These are phyloP conservation scores for Lasaia peninsularis DNA, from an alignment of 1,140 invertebrate genomes.

Conservation along the genomic window DNA sequence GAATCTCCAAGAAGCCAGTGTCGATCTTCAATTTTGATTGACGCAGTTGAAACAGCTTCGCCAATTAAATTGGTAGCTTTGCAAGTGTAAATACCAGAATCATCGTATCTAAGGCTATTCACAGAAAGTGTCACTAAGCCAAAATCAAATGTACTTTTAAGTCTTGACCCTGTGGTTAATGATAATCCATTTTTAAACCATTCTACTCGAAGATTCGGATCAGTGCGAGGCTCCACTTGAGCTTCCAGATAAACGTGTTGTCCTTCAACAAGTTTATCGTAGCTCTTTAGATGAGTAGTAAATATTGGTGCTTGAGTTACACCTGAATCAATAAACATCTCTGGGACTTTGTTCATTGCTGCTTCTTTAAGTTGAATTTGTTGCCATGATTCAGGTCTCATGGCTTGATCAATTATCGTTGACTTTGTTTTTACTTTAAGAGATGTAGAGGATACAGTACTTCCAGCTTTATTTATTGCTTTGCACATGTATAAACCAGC, in stretches of 20 bases:
- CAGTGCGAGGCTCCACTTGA: conserved; percentile 96
- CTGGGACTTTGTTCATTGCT: conserved; percentile 91
- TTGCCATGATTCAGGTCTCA: conserved; percentile 93
- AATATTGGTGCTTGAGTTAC: conserved; percentile 93
- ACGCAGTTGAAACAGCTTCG: conserved; percentile 94
- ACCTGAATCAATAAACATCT: conserved; percentile 88
- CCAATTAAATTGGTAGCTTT: conserved; percentile 93
- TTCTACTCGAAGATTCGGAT: conserved; percentile 93
- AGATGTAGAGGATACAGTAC: conserved; percentile 93
- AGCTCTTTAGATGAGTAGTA: conserved; percentile 92
- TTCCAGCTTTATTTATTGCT: conserved; percentile 93
- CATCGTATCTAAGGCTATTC: conserved; percentile 89
- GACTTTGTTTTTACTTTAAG: conserved; percentile 91
- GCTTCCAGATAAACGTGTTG: conserved; percentile 96
- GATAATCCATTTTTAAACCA: conserved; percentile 96
- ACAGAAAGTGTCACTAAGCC: conserved; percentile 95
- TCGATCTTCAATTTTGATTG: conserved; percentile 91
- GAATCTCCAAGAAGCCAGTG: conserved; percentile 93
- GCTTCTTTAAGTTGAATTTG: conserved; percentile 93
- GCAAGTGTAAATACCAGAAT: conserved; percentile 96
- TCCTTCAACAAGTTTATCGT: conserved; percentile 91
- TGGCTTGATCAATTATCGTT: conserved; percentile 86
- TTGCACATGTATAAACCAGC: conserved; percentile 96
- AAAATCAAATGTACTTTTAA: conserved; percentile 95
- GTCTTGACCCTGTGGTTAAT: conserved; percentile 88